Evolutionary conservation across 2,797 vertebrate genomes (phyloP).

Genomic region (Melanotaenia pygmaea): DNA sequence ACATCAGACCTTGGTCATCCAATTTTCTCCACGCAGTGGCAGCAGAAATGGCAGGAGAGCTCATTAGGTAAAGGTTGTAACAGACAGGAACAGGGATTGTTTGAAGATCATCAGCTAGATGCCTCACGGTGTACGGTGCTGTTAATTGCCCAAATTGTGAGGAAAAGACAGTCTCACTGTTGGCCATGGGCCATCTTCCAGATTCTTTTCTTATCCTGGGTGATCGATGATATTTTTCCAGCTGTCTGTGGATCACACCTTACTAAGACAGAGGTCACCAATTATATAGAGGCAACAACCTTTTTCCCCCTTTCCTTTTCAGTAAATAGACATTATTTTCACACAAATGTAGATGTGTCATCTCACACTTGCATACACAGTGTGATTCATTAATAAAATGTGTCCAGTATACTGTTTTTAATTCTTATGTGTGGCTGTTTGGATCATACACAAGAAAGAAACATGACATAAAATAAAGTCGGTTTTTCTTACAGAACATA

Average conservation of each 20-base stretch:
- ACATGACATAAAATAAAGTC: background rate
- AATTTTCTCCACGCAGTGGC: slow-evolving; percentile 6
- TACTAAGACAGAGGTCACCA: slow-evolving; percentile 62
- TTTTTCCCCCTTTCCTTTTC: slow-evolving; percentile 24
- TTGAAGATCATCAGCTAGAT: slow-evolving; percentile 55
- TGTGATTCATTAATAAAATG: background rate
- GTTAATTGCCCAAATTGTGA: slow-evolving; percentile 67
- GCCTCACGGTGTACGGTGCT: slow-evolving; percentile 24
- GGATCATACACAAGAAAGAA: background rate
- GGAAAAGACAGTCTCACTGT: slow-evolving; percentile 32
- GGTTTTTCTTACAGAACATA: background rate
- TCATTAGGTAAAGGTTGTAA: slow-evolving; percentile 74
- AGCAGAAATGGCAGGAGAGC: slow-evolving; percentile 55
- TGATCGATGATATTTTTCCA: slow-evolving; percentile 64
- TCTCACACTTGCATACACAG: slow-evolving; percentile 3
- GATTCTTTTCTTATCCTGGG: slow-evolving; percentile 60
- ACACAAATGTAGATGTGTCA: slow-evolving; percentile 17
- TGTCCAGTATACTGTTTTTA: slow-evolving; percentile 1
- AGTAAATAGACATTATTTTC: slow-evolving; percentile 26
- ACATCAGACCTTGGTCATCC: slow-evolving; percentile 14
- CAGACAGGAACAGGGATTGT: slow-evolving; percentile 41
- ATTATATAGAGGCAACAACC: slow-evolving; percentile 55
- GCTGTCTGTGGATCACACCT: slow-evolving; percentile 47
- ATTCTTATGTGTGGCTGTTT: background rate
- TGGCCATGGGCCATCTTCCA: slow-evolving; percentile 28